Conservation (phyloP, 1,140 invertebrate species). For the Trichonephila clavata region DNA sequence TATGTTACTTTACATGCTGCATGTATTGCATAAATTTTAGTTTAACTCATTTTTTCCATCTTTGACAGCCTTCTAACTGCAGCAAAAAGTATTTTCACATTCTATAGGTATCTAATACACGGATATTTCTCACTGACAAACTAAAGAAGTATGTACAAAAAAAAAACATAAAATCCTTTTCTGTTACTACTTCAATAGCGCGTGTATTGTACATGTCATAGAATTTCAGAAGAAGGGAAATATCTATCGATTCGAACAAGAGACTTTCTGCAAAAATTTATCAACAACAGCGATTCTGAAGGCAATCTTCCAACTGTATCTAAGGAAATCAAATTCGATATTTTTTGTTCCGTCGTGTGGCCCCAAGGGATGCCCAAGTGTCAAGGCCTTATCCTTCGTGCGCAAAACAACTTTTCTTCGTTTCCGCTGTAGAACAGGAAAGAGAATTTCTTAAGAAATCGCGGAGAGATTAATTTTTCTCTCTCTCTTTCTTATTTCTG, state of each 20-base stretch:
- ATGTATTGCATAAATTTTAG: too few species aligned
- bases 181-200: too few species aligned
- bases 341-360: background rate
- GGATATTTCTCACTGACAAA: too few species aligned
- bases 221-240: background rate
- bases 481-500: slow-evolving; percentile 42
- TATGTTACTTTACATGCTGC: too few species aligned
- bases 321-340: slow-evolving; percentile 46
- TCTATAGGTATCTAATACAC: too few species aligned
- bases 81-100: too few species aligned
- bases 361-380: slow-evolving; percentile 47
- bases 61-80: too few species aligned
- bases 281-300: background rate
- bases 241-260: background rate
- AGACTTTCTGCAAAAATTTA: background rate
- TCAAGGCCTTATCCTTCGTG: slow-evolving; percentile 24
- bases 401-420: slow-evolving; percentile 55
- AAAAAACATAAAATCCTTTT: too few species aligned
- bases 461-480: slow-evolving; percentile 61
- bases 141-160: too few species aligned
- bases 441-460: slow-evolving; percentile 43
- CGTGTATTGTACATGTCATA: too few species aligned
- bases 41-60: too few species aligned
- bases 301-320: background rate
- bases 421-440: background rate